Evolutionary conservation across 1,140 invertebrate genomes (phyloP), one percentile per base, ranked within the genome.

Genomic region (Olivierus martensii): DNA sequence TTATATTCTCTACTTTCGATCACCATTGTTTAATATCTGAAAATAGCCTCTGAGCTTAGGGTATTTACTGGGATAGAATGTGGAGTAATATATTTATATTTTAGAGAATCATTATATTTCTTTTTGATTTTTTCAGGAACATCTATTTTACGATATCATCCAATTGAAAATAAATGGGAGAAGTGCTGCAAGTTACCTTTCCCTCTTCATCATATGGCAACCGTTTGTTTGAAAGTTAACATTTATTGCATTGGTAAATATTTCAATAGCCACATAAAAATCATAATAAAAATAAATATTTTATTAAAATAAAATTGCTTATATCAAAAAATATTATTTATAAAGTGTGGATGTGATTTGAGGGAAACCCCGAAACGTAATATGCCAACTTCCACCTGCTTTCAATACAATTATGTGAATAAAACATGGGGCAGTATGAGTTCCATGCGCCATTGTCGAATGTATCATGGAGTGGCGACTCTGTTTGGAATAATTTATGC

Each of bases 321-420:
- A n/a, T n/a, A n/a, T n/a, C 9, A n/a, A 28, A 28, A 28, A 28
- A 28, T 28, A 9, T 28, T 28, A 28, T 28, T 28, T 28, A 36
- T 35, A 17, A 9, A 51, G 49, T n/a, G 49, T 46, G 49, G 49
- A 7, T 43, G 41, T 14, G 39, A 51, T 19, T 38, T 38, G 3
- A 1, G 17, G 12, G 41, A 51, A 14, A 18, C n/a, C 5, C 11
- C 36, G 6, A 36, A n/a, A 17, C 28, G 28, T 10, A 19, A 12
- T 10, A 11, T 43, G 1, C 39, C 49, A 2, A 38, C 14, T 1
- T 41, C 10, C 7, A n/a, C 37, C 14, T 51, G 49, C 19, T 51
- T 39, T 37, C 18, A 18, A 18, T 46, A n/a, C 9, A 11, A 43
- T 2, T 44, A 41, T 12, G 17, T 17, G 4, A 22, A 14, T 12